A percentile compares a stretch with the other conserved stretches of the same genome.
Conservation (phyloP, 2,113 vertebrate genomes). For the Danionella cerebrum region DNA sequence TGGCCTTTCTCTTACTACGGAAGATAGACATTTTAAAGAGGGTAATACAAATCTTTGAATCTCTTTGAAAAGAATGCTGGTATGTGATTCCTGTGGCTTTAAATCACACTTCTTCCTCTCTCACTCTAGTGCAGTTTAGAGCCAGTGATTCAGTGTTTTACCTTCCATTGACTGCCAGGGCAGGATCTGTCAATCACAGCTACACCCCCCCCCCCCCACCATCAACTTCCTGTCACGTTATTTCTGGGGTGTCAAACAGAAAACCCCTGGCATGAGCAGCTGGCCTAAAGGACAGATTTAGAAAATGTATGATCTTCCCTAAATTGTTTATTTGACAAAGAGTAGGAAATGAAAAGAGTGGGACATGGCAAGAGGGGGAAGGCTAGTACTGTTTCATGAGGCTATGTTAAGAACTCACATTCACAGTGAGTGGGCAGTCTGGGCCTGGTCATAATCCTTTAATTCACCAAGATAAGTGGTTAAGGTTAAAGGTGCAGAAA, state of each 20-base stretch:
- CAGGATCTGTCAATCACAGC: slow-evolving; percentile 19
- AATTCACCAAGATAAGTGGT: not conserved
- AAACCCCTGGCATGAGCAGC: slow-evolving; percentile 25
- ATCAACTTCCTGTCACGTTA: slow-evolving; percentile 44
- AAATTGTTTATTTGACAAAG: not conserved
- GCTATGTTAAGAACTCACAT: not conserved
- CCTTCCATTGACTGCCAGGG: not conserved
- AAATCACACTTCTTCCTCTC: not conserved
- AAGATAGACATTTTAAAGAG: no score
- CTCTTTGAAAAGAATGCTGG: not conserved
- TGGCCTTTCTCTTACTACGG: no score
- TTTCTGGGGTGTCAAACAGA: slow-evolving; percentile 25
- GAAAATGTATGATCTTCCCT: not conserved
- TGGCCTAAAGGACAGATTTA: slow-evolving; percentile 23
- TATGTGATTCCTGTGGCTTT: not conserved
- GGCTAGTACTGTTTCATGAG: not conserved
- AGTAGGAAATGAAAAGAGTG: not conserved
- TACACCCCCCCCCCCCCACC: slow-evolving; percentile 23
- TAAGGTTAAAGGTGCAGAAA: slow-evolving; percentile 13
- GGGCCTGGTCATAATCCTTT: not conserved
- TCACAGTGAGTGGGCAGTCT: not conserved
- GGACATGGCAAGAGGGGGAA: not conserved
- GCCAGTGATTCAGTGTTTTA: not conserved
- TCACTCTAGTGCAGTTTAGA: not conserved
- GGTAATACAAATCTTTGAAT: not conserved